A percentile compares a stretch with the other conserved stretches of the same genome.
phyloP scores from a whole-genome alignment of 2,888 invertebrate species.

The Embidobia sp. region DNA sequence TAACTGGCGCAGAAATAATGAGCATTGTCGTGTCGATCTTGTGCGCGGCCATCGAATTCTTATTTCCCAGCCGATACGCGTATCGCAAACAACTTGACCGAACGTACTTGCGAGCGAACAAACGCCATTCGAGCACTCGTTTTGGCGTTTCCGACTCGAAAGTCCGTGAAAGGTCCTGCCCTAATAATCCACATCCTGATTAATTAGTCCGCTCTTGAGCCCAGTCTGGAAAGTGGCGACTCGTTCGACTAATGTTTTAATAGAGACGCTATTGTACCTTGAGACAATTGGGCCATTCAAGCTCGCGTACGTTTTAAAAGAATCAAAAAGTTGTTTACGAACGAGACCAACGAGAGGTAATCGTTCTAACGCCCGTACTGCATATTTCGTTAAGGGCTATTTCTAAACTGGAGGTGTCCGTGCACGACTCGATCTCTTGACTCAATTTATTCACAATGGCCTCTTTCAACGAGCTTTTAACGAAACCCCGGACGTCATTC shows the following conservation, averaged over 20 bases:
- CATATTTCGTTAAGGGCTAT: conserved; percentile 52
- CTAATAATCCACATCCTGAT: neutral
- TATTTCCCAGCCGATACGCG: conserved; percentile 25
- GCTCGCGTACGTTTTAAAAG: conserved; percentile 23
- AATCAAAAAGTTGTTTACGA: conserved; percentile 40
- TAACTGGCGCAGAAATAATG: conserved; percentile 55
- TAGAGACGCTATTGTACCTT: conserved; percentile 7
- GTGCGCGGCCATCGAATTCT: conserved; percentile 54
- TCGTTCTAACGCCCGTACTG: conserved; percentile 32
- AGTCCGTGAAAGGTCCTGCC: too few species aligned
- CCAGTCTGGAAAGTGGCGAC: neutral
- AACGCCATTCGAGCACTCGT: too few species aligned
- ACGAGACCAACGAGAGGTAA: conserved; percentile 38
- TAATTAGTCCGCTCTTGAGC: neutral
- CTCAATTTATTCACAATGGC: conserved; percentile 80
- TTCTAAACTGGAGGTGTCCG: conserved; percentile 59
- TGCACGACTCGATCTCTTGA: conserved; percentile 71
- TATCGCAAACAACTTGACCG: neutral
- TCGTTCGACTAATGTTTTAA: neutral
- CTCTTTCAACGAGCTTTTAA: conserved; percentile 76
- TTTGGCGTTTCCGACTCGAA: too few species aligned
- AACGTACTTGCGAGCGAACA: too few species aligned
- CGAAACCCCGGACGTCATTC: conserved; percentile 68
- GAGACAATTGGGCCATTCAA: conserved; percentile 31
- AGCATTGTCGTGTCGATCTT: conserved; percentile 56